Base-by-base conservation (phyloP, 2,888 invertebrate species). In the Aromia moschata region DNA sequence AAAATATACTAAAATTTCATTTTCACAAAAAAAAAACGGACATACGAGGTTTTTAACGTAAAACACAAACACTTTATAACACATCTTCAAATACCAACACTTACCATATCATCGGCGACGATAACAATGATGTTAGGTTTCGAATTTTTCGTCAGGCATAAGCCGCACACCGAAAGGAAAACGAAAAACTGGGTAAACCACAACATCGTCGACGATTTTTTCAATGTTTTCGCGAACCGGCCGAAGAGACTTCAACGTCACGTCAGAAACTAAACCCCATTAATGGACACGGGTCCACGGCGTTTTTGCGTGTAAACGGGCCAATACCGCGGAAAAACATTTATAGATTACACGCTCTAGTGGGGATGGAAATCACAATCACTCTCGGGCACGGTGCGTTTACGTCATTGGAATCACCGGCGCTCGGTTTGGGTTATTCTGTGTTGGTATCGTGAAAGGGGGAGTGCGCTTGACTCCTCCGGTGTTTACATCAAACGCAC, bases 91-190 rank as follows among this genome's bases (percentile, higher is more conserved):
- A n/a, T n/a, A n/a, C n/a, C 30, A 20, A 10, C 9, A 68, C 86
- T 80, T 82, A 92, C 93, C 88, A 93, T 84, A 79, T 93, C 93
- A 82, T 93, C 93, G 0, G 90, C 92, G 75, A 93, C 83, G 64
- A 93, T 89, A 65, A 92, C 86, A 54, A 93, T 84, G 57, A 93
- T 87, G 76, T 93, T 85, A 3, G 91, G 88, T 60, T 78, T 77
- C 30, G 15, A 10, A 14, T 15, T 46, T 46, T 31, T 11, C 17
- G 46, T 33, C n/a, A 33, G 17, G 25, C 46, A 33, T 16, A 17
- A 33, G 33, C 17, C 11, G 11, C 16, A 46, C 33, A 46, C 33
- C 15, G 18, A 46, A 46, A 31, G 16, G 7, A 31, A 33, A 33
- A 43, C 43, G 20, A 43, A 20, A 43, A 43, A 25, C 20, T 25